phyloP scores from a whole-genome alignment of 2,113 vertebrate genomes.

The Rhinoptilus africanus region DNA sequence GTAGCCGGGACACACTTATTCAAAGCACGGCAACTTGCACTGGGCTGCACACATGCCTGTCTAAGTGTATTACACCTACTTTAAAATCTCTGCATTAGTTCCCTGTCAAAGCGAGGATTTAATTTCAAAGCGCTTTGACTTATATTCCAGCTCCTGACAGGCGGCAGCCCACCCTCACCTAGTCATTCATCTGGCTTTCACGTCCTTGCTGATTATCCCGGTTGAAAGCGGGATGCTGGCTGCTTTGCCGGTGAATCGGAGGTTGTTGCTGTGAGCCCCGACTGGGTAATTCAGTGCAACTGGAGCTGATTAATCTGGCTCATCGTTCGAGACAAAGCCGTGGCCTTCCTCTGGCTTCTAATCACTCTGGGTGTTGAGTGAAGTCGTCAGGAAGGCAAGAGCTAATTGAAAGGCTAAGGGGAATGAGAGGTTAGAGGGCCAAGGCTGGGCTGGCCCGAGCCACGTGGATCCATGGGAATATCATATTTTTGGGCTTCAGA shows the following conservation, averaged over 20 bases:
- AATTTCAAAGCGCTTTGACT: slow-evolving; percentile 53
- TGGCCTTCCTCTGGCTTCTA: slow-evolving; percentile 31
- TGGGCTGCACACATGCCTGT: slow-evolving; percentile 19
- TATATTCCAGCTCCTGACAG: slow-evolving; percentile 36
- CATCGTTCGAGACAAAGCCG: slow-evolving; percentile 39
- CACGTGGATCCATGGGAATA: background rate
- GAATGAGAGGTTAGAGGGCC: background rate
- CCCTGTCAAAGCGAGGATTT: slow-evolving; percentile 55
- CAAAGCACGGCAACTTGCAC: background rate
- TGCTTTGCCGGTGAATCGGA: background rate
- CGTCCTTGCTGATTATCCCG: background rate
- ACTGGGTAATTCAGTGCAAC: slow-evolving; percentile 42
- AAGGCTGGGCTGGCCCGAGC: background rate
- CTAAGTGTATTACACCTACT: slow-evolving; percentile 45
- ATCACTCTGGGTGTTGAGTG: slow-evolving; percentile 37
- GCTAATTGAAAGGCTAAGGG: slow-evolving; percentile 13
- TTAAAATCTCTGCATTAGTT: slow-evolving; percentile 48
- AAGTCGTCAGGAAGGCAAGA: slow-evolving; percentile 44
- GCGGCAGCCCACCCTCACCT: slow-evolving; percentile 44
- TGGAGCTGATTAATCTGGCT: slow-evolving; percentile 63
- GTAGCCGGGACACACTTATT: background rate
- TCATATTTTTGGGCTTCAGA: background rate
- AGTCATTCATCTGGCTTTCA: slow-evolving; percentile 29
- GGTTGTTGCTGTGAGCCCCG: background rate
- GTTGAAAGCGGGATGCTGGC: background rate